Conservation (phyloP, 2,797 vertebrate species). For the Amblyopsis hoosieri region DNA sequence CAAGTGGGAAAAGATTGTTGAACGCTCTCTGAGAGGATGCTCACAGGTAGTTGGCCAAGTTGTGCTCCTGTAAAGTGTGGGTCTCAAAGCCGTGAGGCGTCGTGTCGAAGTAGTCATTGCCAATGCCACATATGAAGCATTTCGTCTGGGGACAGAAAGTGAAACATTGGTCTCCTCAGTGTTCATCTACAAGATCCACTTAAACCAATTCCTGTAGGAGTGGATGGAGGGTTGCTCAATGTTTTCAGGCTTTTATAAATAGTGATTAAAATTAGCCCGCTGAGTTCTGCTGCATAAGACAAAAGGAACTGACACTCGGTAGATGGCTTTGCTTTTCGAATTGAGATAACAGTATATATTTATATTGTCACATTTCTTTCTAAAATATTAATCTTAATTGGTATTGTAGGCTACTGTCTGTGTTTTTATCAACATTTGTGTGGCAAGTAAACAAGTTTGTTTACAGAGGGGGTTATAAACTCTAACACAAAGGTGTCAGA, state of each 20-base stretch:
- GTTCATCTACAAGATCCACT: background rate
- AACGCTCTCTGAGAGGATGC: conserved; percentile 56
- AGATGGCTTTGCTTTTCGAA: no score
- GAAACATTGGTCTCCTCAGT: conserved; percentile 1
- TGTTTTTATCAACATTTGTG: background rate
- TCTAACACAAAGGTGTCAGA: background rate
- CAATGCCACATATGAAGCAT: conserved; percentile 98
- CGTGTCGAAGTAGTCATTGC: conserved; percentile 98
- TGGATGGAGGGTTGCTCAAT: no score
- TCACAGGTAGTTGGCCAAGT: conserved; percentile 98
- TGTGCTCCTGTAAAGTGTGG: conserved; percentile 99
- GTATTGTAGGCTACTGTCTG: background rate
- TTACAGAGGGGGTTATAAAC: background rate
- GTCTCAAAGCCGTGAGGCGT: conserved; percentile 98
- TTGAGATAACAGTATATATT: no score
- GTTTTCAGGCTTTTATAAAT: no score
- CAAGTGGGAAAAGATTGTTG: background rate
- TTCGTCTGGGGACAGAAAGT: conserved; percentile 85
- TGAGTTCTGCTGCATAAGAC: no score
- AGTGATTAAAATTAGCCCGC: no score
- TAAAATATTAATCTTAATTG: no score
- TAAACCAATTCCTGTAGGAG: no score
- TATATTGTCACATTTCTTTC: no score
- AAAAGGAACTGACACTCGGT: no score
- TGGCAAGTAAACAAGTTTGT: background rate